Conservation (phyloP, 2,888 invertebrate genomes). For the Drosophila infuscata region DNA sequence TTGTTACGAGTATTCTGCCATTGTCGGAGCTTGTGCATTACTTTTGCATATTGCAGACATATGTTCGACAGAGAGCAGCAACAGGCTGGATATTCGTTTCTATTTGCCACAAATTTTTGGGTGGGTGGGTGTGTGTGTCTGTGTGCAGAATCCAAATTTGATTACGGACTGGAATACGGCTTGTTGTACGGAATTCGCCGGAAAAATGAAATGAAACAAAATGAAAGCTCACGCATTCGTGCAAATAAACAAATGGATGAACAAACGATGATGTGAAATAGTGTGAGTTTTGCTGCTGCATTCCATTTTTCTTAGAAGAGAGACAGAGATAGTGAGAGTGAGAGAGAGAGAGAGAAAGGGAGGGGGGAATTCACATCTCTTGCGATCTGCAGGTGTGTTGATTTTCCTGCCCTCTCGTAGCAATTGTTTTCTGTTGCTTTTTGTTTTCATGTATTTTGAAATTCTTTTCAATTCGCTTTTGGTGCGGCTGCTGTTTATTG, state of each 20-base stretch:
- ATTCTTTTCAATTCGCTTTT: conserved; percentile 61
- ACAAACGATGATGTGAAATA: conserved; percentile 24
- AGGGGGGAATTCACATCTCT: not conserved
- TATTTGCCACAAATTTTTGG: conserved; percentile 18
- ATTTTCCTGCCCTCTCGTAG: conserved; percentile 29
- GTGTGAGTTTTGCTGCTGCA: conserved; percentile 27
- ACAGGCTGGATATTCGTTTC: conserved; percentile 43
- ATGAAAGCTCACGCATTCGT: conserved; percentile 73
- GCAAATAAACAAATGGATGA: conserved; percentile 71
- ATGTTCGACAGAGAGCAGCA: conserved; percentile 68
- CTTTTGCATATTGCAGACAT: conserved; percentile 80
- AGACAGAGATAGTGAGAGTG: conserved; percentile 4
- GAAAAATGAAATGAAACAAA: conserved; percentile 50
- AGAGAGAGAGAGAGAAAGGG: not conserved
- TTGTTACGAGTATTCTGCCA: conserved; percentile 49
- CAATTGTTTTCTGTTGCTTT: conserved; percentile 43
- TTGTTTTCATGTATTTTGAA: conserved; percentile 46
- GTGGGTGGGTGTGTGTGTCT: not conserved
- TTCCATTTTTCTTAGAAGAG: conserved; percentile 29
- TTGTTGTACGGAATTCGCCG: conserved; percentile 57
- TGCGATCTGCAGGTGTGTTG: conserved; percentile 72
- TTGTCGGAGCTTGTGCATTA: conserved; percentile 69
- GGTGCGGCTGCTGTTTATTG: conserved; percentile 50
- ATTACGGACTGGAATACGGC: conserved; percentile 30
- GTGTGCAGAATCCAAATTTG: conserved; percentile 38